Evolutionary conservation across 1,140 invertebrate genomes (phyloP).

Genomic region (Halesus radiatus): DNA sequence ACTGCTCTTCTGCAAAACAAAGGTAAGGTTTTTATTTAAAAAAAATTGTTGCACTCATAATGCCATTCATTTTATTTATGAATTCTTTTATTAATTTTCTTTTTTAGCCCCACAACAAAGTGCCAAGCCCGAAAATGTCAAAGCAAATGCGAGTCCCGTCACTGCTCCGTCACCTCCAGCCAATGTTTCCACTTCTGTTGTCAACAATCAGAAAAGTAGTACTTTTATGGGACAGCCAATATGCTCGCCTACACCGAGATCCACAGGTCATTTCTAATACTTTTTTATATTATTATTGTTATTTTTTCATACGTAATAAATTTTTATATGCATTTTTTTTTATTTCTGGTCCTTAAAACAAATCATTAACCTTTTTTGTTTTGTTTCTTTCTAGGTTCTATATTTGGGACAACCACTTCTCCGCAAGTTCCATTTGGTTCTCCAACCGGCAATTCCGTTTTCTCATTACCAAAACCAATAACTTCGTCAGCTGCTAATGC

Average conservation of each 20-base stretch:
- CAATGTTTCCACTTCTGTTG: background rate
- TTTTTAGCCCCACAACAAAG: slow-evolving; percentile 18
- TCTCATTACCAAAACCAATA: slow-evolving; percentile 13
- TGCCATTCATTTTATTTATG: no score
- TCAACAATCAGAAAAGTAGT: slow-evolving; percentile 4
- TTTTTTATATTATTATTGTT: no score
- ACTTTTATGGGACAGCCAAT: slow-evolving; percentile 47
- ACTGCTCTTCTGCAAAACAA: slow-evolving; percentile 16
- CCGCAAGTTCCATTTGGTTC: slow-evolving; percentile 29
- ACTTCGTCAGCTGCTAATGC: background rate
- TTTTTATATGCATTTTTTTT: no score
- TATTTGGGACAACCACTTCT: slow-evolving; percentile 25
- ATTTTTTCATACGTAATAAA: no score
- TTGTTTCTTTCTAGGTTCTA: slow-evolving; percentile 30
- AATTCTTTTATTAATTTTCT: no score
- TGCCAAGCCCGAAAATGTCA: background rate
- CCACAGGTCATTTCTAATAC: slow-evolving; percentile 26
- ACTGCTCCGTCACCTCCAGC: background rate
- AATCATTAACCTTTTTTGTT: background rate
- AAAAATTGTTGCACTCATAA: no score
- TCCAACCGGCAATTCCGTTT: background rate
- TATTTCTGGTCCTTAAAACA: background rate
- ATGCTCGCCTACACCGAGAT: slow-evolving; percentile 41
- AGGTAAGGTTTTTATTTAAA: background rate
- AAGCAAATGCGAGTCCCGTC: background rate